Conservation (phyloP, 53 echinoderm and acorn worm genomes). For the Crossaster papposus region DNA sequence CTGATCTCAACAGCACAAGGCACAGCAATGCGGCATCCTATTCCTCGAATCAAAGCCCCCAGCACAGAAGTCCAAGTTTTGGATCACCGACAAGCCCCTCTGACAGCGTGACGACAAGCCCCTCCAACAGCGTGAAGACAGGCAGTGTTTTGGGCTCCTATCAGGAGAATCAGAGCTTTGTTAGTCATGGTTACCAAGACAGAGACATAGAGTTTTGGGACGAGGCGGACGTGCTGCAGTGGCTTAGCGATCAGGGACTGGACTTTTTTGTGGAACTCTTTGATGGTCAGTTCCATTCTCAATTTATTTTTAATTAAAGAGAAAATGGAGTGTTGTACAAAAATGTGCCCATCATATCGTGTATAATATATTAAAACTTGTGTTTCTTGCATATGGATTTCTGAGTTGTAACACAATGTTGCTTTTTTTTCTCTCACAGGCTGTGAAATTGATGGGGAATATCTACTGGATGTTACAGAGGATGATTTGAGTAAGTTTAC, state of each 20-base stretch:
- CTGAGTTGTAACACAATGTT: background rate
- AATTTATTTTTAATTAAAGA: background rate
- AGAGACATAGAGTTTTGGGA: conserved; percentile 68
- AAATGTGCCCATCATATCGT: no score
- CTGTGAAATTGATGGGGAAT: conserved; percentile 98
- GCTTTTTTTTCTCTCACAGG: conserved; percentile 35
- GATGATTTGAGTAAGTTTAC: conserved; percentile 82
- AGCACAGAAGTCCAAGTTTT: conserved; percentile 14
- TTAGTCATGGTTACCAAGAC: conserved; percentile 29
- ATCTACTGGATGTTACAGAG: conserved; percentile 84
- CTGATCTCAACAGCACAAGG: conserved; percentile 23
- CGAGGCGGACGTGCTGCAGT: conserved; percentile 80
- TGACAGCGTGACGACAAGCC: conserved; percentile 9
- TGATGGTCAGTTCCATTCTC: conserved; percentile 69
- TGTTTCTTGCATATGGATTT: background rate
- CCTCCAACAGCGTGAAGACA: no score
- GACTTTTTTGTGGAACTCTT: conserved; percentile 95
- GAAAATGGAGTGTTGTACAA: background rate
- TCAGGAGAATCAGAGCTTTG: conserved; percentile 25
- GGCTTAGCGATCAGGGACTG: conserved; percentile 77
- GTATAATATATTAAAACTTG: background rate
- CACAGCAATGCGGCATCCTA: conserved; percentile 8
- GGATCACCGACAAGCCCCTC: conserved; percentile 18
- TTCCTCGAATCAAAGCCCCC: conserved; percentile 9
- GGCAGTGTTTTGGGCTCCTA: conserved; percentile 22